Base-by-base conservation (phyloP, 2,113 vertebrate species). In the Ellobius talpinus region DNA sequence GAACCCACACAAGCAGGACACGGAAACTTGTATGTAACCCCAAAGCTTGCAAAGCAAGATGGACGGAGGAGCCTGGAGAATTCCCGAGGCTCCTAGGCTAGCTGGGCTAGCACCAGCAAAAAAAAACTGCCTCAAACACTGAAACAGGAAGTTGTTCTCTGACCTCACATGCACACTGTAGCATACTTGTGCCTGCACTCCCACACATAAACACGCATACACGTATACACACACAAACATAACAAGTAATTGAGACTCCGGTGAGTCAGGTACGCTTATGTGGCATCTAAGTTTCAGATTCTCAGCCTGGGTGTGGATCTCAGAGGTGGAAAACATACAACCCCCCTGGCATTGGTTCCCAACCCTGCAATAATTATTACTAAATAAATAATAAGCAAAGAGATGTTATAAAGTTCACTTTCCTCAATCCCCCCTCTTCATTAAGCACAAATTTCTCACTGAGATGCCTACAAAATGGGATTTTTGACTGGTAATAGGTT, bases 371-470 rank as follows among this genome's bases (percentile, higher is more conserved):
- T 2, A 31, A 36, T 58, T 85, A 33, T 65, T 85, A 65, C 39
- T 45, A 33, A 78, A 52, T 61, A 88, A 81, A 45, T 31, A 61
- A 42, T 12, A 52, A 73, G 7, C 26, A 65, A 87, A 55, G 39
- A 79, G 16, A 29, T 36, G 7, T 66, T 50, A 66, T 50, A 14
- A 93, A 61, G 39, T 82, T 90, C 47, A 61, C 76, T 52, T 87
- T 19, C 63, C n/a, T n/a, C 19, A 14, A 14, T 17, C 6, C 16
- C 8, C 55, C 26, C 11, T 7, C 61, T 68, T 31, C 73, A 63
- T 52, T 91, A 55, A 50, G 65, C 58, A n/a, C 50, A 45, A 89
- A 82, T 96, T 78, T 94, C n/a, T 82, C 58, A 24, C 65, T n/a
- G 66, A 74, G 17, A 10, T 50, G 6, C 17, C 26, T 55, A 45